phyloP scores from a whole-genome alignment of 2,113 vertebrate genomes.

The Equus przewalskii region DNA sequence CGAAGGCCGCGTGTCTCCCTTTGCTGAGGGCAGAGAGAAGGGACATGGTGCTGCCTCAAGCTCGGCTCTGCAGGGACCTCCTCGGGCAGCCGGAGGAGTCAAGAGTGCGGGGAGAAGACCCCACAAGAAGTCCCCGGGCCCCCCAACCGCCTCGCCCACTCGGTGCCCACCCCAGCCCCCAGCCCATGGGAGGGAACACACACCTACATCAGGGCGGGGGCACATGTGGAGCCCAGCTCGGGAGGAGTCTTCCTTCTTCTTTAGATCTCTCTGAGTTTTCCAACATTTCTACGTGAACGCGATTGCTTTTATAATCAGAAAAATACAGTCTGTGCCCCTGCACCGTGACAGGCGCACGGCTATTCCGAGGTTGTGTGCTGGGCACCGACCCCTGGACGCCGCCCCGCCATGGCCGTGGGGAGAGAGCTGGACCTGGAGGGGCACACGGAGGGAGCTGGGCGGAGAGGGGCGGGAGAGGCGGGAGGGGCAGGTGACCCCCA shows the following conservation, averaged over 20 bases:
- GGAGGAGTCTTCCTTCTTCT: too few relatives aligned
- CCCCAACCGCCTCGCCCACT: too few relatives aligned
- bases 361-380: not conserved
- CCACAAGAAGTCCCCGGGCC: not conserved
- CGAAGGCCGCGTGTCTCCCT: not conserved
- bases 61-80: not conserved
- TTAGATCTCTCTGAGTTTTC: not conserved
- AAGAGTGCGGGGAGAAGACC: not conserved
- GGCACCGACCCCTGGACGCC: not conserved
- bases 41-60: accelerated
- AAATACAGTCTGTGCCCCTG: not conserved
- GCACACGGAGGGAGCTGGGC: accelerated
- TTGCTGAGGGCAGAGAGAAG: not conserved
- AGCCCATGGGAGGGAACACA: too few relatives aligned
- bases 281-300: not conserved
- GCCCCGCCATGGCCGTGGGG: not conserved
- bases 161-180: too few relatives aligned
- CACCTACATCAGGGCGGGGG: too few relatives aligned
- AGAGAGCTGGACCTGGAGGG: not conserved
- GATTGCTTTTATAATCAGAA: not conserved
- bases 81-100: not conserved
- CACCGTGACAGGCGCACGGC: not conserved
- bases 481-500: too few relatives aligned
- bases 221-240: not conserved
- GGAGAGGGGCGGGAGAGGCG: not conserved